Evolutionary conservation across 2,113 vertebrate species (phyloP).

Genomic region (Chauna torquata): DNA sequence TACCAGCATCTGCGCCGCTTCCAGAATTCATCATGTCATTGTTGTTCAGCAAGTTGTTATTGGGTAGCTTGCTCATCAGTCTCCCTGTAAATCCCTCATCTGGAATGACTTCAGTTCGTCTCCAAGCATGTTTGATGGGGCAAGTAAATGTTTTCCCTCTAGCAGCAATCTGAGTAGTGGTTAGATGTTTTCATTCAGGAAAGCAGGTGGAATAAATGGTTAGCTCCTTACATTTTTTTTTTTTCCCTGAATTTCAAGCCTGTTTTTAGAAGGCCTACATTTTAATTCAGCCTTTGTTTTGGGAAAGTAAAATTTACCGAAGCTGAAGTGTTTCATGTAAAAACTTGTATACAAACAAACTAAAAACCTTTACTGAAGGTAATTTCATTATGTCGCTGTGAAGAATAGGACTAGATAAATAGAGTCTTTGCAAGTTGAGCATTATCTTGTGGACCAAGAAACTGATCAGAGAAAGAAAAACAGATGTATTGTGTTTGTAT

Average conservation of each 20-base stretch:
- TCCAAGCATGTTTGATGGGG: neutral
- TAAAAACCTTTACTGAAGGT: neutral
- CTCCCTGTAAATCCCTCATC: neutral
- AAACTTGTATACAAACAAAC: neutral
- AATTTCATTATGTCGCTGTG: neutral
- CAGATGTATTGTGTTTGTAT: neutral
- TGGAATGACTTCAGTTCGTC: neutral
- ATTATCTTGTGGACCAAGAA: neutral
- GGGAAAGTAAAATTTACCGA: neutral
- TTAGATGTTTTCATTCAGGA: neutral
- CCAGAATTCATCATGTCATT: neutral
- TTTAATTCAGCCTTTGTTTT: neutral
- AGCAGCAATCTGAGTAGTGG: neutral
- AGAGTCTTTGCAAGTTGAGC: neutral
- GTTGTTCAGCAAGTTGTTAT: neutral
- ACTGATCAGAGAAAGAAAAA: neutral
- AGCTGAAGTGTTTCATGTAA: neutral
- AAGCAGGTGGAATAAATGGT: neutral
- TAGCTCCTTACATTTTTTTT: neutral
- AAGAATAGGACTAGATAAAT: neutral
- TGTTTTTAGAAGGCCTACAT: neutral
- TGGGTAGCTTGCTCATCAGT: neutral
- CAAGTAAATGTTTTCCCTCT: neutral
- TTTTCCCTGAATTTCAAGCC: neutral
- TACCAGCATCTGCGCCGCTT: neutral